These are phyloP conservation scores for Manduca sexta DNA, from an alignment of 1,140 invertebrate species.

Conservation along the genomic window DNA sequence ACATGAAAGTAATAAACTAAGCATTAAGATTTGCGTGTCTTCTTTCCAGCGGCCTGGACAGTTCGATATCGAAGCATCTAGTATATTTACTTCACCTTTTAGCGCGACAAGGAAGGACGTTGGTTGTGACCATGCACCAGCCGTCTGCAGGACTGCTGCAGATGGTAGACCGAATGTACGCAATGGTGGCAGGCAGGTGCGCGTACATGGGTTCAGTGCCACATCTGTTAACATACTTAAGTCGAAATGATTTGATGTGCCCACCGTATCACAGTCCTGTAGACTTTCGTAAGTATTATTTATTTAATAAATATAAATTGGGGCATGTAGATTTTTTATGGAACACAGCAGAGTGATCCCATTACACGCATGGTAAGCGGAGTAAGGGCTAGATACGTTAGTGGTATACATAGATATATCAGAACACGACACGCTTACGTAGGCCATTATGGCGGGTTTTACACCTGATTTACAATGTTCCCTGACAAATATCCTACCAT, in stretches of 20 bases:
- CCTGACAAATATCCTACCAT: no score
- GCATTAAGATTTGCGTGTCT: neutral
- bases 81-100: conserved; percentile 86
- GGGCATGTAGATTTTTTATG: no score
- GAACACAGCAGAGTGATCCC: no score
- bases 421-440: no score
- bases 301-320: conserved; percentile 5
- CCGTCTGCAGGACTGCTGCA: conserved; percentile 90
- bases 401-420: no score
- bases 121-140: conserved; percentile 96
- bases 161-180: conserved; percentile 93
- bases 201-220: conserved; percentile 86
- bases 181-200: conserved; percentile 86
- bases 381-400: no score
- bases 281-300: conserved; percentile 84
- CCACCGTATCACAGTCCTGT: conserved; percentile 93
- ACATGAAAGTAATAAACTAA: no score
- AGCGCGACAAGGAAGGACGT: conserved; percentile 89
- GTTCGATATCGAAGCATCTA: conserved; percentile 91
- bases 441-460: no score
- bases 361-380: no score
- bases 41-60: conserved; percentile 87
- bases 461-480: no score
- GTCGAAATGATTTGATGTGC: conserved; percentile 81
- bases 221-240: conserved; percentile 85